These are phyloP conservation scores for Dasyprocta punctata DNA, from an alignment of 2,113 vertebrate genomes.

Conservation along the genomic window DNA sequence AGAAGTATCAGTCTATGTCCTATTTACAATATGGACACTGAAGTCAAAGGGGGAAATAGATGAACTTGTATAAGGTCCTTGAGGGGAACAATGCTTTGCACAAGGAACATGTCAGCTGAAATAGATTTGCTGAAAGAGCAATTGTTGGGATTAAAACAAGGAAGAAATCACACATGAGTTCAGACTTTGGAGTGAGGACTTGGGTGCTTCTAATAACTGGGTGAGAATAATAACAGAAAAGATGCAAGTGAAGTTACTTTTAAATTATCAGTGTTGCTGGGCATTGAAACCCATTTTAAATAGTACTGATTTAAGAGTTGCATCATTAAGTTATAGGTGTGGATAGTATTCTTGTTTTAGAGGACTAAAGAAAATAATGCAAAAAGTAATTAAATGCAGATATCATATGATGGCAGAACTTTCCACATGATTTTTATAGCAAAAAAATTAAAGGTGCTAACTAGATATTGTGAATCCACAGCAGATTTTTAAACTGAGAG, in stretches of 20 bases:
- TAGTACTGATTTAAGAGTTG: neutral
- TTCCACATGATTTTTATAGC: neutral
- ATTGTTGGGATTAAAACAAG: neutral
- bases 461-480: neutral
- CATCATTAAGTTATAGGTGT: neutral
- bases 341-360: neutral
- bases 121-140: neutral
- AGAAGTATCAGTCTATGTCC: neutral
- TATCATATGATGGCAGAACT: neutral
- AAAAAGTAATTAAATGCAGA: neutral
- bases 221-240: neutral
- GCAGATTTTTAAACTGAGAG: neutral
- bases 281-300: neutral
- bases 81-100: neutral
- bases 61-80: neutral
- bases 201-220: neutral
- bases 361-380: neutral
- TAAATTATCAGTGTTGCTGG: neutral
- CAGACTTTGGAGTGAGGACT: neutral
- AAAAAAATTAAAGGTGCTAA: neutral
- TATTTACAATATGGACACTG: neutral
- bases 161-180: neutral
- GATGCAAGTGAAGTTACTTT: neutral
- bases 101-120: neutral
- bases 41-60: neutral